These are phyloP conservation scores for Agriopis marginaria DNA, from an alignment of 2,888 invertebrate genomes.

Conservation along the genomic window DNA sequence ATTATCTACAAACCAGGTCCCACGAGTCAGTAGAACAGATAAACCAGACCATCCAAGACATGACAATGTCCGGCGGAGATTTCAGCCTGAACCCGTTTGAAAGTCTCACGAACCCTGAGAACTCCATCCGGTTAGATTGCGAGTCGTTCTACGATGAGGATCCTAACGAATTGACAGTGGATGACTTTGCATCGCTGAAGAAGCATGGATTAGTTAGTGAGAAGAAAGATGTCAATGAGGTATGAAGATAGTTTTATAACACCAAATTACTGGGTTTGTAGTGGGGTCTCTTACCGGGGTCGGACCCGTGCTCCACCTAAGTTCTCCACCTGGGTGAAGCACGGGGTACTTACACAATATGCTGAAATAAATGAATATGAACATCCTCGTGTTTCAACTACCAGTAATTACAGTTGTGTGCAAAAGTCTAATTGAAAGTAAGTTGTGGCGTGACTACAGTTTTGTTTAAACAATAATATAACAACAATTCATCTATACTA, in stretches of 20 bases:
- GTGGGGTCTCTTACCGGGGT: no score
- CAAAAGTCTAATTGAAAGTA: no score
- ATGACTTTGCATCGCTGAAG: conserved; percentile 80
- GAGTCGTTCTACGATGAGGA: conserved; percentile 78
- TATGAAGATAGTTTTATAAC: conserved; percentile 36
- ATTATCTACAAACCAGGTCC: conserved; percentile 52
- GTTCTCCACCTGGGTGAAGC: no score
- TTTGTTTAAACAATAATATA: no score
- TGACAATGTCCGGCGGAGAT: conserved; percentile 80
- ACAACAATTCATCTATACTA: no score
- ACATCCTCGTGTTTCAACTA: no score
- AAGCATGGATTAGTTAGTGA: conserved; percentile 76
- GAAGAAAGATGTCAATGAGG: conserved; percentile 77
- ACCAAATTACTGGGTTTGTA: no score
- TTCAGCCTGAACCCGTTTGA: conserved; percentile 81
- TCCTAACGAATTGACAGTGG: conserved; percentile 73
- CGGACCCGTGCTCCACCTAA: no score
- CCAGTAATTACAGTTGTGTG: no score
- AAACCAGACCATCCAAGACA: conserved; percentile 83
- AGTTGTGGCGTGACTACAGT: no score
- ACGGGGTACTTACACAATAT: no score
- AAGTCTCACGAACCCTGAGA: conserved; percentile 65
- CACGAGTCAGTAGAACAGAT: conserved; percentile 80
- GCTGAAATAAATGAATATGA: no score
- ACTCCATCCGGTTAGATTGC: conserved; percentile 76